A percentile compares a stretch with the other conserved stretches of the same genome.
Evolutionary conservation across 2,888 invertebrate species (phyloP).

Genomic region (Bembecia ichneumoniformis): DNA sequence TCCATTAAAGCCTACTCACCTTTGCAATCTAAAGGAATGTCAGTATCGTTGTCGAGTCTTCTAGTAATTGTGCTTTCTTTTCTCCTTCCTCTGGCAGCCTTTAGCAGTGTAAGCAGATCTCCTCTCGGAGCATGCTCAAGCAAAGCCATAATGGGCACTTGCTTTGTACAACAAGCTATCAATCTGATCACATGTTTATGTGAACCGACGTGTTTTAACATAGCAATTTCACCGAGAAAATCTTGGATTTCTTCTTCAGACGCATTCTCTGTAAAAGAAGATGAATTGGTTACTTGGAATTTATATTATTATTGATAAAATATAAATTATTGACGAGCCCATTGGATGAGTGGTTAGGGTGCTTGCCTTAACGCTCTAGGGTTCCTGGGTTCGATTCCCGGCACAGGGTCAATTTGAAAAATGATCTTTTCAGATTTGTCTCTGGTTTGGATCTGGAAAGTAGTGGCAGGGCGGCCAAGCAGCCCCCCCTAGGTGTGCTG

Average conservation of each 20-base stretch:
- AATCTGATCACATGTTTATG: conserved; percentile 84
- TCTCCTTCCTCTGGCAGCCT: conserved; percentile 56
- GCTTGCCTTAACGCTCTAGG: too few species aligned
- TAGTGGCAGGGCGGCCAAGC: too few species aligned
- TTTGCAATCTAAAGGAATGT: conserved; percentile 69
- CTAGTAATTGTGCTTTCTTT: conserved; percentile 60
- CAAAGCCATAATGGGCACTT: conserved; percentile 79
- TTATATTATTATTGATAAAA: not conserved
- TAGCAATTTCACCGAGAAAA: conserved; percentile 82
- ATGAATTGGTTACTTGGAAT: not conserved
- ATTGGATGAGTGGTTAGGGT: too few species aligned
- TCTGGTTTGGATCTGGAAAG: too few species aligned
- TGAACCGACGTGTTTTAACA: conserved; percentile 82
- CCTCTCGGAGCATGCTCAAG: conserved; percentile 86
- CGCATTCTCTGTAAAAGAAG: conserved; percentile 55
- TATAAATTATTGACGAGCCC: too few species aligned
- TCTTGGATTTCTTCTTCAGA: conserved; percentile 76
- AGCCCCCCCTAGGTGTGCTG: too few species aligned
- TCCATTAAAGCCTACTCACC: conserved; percentile 60
- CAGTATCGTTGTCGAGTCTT: conserved; percentile 37
- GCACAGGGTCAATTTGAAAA: too few species aligned
- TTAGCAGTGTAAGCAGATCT: conserved; percentile 77
- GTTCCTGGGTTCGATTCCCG: too few species aligned
- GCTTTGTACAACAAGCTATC: conserved; percentile 80
- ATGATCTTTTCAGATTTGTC: too few species aligned